Percentiles rank a stretch among this genome's conserved stretches.
These are phyloP conservation scores for Pogonocichla stellata DNA, from an alignment of 2,113 vertebrate species.

Conservation along the genomic window DNA sequence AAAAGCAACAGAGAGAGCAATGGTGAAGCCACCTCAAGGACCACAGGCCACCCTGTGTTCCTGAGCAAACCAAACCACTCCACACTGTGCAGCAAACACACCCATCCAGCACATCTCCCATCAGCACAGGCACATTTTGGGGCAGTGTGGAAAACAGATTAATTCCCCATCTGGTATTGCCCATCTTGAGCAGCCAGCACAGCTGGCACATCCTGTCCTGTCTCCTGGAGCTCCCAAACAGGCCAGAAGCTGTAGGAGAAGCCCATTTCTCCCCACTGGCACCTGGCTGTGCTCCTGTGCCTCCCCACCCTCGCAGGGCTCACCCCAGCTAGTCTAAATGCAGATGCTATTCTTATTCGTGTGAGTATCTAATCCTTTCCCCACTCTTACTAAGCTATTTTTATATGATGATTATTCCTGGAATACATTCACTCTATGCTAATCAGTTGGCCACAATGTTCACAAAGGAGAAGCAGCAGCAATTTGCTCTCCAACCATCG, in stretches of 20 bases:
- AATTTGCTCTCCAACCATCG: constrained; percentile 51
- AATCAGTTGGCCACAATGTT: constrained; percentile 62
- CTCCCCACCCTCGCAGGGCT: constrained; percentile 11
- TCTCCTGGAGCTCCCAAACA: not conserved
- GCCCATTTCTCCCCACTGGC: not conserved
- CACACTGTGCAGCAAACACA: not conserved
- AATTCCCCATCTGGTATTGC: not conserved
- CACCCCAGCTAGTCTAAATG: constrained; percentile 55
- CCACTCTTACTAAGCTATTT: constrained; percentile 72
- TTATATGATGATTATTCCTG: constrained; percentile 73
- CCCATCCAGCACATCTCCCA: not conserved
- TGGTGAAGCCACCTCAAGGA: not conserved
- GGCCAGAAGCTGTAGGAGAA: not conserved
- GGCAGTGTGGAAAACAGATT: not conserved
- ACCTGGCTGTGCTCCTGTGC: constrained; percentile 38
- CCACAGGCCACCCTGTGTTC: rapidly evolving
- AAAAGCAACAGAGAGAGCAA: not conserved
- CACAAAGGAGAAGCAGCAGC: constrained; percentile 62
- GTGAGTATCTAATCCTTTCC: constrained; percentile 73
- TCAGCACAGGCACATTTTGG: not conserved
- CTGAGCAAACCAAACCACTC: not conserved
- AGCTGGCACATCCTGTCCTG: not conserved
- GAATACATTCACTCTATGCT: constrained; percentile 70
- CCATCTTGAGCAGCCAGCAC: not conserved
- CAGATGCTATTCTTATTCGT: constrained; percentile 72